These are phyloP conservation scores for Elysia crispata DNA, from an alignment of 2,888 invertebrate genomes.

Conservation along the genomic window DNA sequence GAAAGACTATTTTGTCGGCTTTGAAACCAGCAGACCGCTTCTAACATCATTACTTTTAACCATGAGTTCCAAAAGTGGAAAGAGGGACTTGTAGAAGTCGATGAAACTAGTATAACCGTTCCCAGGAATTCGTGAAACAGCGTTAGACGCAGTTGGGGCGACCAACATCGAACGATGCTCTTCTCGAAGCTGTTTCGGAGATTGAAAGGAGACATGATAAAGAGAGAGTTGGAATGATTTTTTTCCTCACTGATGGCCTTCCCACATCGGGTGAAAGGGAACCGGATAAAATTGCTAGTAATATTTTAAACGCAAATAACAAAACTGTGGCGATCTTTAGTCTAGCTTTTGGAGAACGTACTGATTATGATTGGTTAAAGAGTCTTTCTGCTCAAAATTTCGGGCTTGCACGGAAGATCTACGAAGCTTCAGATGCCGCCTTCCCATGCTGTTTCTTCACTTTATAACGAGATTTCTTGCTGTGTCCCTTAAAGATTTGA, in stretches of 20 bases:
- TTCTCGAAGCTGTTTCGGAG: constrained; percentile 58
- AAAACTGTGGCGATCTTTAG: constrained; percentile 80
- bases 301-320: constrained; percentile 57
- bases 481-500: constrained; percentile 84
- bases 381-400: constrained; percentile 84
- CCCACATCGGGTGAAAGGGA: constrained; percentile 76
- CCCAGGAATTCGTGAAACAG: constrained; percentile 56
- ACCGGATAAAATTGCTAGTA: constrained; percentile 66
- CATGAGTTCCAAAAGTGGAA: constrained; percentile 57
- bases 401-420: constrained; percentile 86
- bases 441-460: constrained; percentile 84
- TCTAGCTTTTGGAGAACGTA: constrained; percentile 85
- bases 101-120: constrained; percentile 52
- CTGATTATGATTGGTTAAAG: constrained; percentile 84
- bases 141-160: constrained; percentile 58
- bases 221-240: constrained; percentile 65
- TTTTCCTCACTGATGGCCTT: constrained; percentile 79
- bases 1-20: constrained; percentile 61
- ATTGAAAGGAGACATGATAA: constrained; percentile 51
- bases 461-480: constrained; percentile 83
- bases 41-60: constrained; percentile 64
- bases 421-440: constrained; percentile 85
- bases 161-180: constrained; percentile 65
- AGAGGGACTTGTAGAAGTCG: constrained; percentile 54
- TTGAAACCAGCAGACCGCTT: constrained; percentile 64